phyloP scores from a whole-genome alignment of 2,113 vertebrate genomes.

The Coturnix japonica region DNA sequence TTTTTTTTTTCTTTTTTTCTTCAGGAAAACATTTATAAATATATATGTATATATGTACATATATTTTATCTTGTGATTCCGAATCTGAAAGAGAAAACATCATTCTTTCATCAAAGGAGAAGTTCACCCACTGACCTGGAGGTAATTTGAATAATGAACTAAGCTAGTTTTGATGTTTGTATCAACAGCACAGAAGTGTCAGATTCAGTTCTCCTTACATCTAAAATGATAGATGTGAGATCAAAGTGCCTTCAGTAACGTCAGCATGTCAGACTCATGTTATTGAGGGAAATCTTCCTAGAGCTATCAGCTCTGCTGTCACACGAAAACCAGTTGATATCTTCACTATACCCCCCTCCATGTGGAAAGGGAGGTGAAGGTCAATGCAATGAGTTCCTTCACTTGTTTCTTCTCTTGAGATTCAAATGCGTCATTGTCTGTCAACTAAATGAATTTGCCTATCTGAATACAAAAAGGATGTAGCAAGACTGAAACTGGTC shows the following conservation, averaged over 20 bases:
- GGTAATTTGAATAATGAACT: slow-evolving; percentile 51
- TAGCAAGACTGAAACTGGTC: background rate
- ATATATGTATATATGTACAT: background rate
- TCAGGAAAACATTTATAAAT: slow-evolving; percentile 10
- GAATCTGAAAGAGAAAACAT: background rate
- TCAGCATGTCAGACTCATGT: background rate
- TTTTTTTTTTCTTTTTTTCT: background rate
- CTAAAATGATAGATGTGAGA: background rate
- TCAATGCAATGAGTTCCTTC: background rate
- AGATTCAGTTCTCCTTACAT: slow-evolving; percentile 9
- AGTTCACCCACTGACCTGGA: slow-evolving; percentile 55
- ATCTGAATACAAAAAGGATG: background rate
- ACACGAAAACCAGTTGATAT: background rate
- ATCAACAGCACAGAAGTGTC: slow-evolving; percentile 8
- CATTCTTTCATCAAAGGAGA: slow-evolving; percentile 16
- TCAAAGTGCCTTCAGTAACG: slow-evolving; percentile 42
- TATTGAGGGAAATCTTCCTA: slow-evolving; percentile 4
- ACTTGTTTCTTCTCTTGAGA: background rate
- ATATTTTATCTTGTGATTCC: background rate
- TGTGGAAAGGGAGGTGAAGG: background rate
- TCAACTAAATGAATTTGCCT: background rate
- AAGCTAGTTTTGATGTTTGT: slow-evolving; percentile 40
- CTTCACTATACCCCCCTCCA: background rate
- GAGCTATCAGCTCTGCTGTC: background rate
- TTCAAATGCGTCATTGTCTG: background rate